Evolutionary conservation across 92 coral and sea anemone species (phyloP).

Genomic region (Parazoanthus atlanticus): DNA sequence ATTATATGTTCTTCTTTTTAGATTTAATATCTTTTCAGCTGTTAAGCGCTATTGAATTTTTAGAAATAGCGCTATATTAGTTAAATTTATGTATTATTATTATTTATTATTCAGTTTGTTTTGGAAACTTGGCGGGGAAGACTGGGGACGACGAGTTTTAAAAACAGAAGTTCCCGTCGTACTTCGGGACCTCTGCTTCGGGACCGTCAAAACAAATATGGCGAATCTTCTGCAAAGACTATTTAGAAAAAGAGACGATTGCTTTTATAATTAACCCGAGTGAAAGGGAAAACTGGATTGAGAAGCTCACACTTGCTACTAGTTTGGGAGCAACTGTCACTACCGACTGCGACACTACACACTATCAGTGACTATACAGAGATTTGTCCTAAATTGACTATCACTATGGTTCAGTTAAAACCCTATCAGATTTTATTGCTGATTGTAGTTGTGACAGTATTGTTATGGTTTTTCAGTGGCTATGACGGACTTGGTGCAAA

Average conservation of each 20-base stretch:
- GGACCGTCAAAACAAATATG: neutral
- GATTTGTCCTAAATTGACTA: neutral
- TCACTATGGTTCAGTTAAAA: constrained; percentile 1
- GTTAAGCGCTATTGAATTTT: no score
- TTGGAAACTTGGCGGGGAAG: no score
- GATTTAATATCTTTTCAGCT: no score
- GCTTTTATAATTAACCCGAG: neutral
- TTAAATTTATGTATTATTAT: no score
- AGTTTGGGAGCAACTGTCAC: neutral
- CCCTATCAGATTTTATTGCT: constrained; percentile 24
- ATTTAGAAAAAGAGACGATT: neutral
- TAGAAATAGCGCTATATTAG: no score
- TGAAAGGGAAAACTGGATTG: no score
- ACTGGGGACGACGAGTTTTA: neutral
- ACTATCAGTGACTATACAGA: neutral
- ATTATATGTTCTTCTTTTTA: no score
- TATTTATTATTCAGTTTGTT: no score
- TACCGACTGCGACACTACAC: neutral
- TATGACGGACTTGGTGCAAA: constrained; percentile 7
- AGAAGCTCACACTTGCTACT: no score
- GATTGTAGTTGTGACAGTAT: constrained; percentile 11
- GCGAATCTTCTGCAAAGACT: neutral
- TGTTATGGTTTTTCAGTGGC: constrained; percentile 29
- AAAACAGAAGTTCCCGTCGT: neutral
- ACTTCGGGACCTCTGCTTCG: neutral